Percentiles rank a stretch among this genome's conserved stretches.
These are phyloP conservation scores for Sylvia borin DNA, from an alignment of 2,797 vertebrate genomes.

Conservation along the genomic window DNA sequence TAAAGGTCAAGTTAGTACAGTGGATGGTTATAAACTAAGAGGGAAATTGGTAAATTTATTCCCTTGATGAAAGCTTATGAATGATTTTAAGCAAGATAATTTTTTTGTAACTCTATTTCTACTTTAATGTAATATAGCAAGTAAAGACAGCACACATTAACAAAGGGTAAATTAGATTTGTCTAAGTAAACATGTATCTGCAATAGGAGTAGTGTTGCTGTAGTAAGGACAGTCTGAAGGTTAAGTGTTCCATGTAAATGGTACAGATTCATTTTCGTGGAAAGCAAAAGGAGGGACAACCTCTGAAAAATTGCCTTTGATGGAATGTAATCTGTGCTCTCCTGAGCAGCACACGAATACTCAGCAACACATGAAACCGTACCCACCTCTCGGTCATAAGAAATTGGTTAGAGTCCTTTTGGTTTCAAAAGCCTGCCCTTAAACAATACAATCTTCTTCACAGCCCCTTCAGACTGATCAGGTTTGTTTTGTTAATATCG, in stretches of 20 bases:
- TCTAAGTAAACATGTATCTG: constrained; percentile 82
- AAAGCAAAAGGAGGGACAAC: constrained; percentile 69
- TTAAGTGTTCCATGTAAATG: constrained; percentile 73
- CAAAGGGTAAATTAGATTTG: constrained; percentile 85
- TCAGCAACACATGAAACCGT: constrained; percentile 31
- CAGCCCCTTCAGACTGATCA: not conserved
- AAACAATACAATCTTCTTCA: not conserved
- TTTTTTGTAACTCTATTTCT: constrained; percentile 84
- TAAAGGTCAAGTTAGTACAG: constrained; percentile 81
- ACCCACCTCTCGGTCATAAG: constrained; percentile 6
- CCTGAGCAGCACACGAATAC: constrained; percentile 29
- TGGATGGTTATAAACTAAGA: constrained; percentile 77
- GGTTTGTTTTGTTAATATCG: not conserved
- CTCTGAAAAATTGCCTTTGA: constrained; percentile 68
- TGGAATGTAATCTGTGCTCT: constrained; percentile 68
- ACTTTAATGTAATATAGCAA: constrained; percentile 82
- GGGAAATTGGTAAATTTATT: constrained; percentile 78
- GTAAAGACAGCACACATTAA: constrained; percentile 82
- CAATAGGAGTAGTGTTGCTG: constrained; percentile 69
- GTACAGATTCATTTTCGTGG: constrained; percentile 63
- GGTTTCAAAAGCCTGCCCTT: constrained; percentile 9
- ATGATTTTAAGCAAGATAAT: constrained; percentile 80
- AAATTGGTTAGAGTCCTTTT: constrained; percentile 35
- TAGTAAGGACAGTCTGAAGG: constrained; percentile 82
- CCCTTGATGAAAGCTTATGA: constrained; percentile 78